Conservation (phyloP, 2,888 invertebrate species). For the Drosophila leonis region DNA sequence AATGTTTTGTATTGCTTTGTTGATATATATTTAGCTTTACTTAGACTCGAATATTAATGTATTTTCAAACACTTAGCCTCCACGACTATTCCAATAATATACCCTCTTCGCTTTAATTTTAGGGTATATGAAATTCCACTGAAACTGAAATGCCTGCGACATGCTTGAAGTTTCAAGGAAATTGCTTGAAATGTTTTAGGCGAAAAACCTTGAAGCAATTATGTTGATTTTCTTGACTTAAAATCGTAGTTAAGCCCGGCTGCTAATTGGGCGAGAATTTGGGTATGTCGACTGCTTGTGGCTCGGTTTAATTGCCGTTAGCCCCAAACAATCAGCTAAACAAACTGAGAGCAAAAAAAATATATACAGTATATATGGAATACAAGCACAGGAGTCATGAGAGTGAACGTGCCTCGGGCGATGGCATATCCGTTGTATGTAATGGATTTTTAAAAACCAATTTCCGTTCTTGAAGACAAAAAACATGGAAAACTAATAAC, state of each 20-base stretch:
- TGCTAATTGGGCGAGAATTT: constrained; percentile 57
- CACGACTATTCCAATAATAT: not conserved
- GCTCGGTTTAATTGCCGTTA: constrained; percentile 60
- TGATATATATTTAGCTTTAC: not conserved
- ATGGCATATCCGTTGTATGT: constrained; percentile 49
- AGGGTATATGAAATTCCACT: constrained; percentile 40
- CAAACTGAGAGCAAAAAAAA: not conserved
- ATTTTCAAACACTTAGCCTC: not conserved
- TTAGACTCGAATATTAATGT: not conserved
- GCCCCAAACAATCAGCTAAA: constrained; percentile 17
- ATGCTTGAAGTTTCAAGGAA: constrained; percentile 45
- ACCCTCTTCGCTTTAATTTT: not conserved
- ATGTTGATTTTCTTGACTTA: constrained; percentile 59
- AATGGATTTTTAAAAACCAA: constrained; percentile 80
- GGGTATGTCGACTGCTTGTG: constrained; percentile 25
- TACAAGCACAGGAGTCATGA: constrained; percentile 31
- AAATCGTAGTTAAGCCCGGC: constrained; percentile 21
- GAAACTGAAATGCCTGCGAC: constrained; percentile 42
- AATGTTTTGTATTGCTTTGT: too few species aligned
- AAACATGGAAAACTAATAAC: constrained; percentile 77
- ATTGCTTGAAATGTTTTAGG: constrained; percentile 28
- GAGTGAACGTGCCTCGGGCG: constrained; percentile 37
- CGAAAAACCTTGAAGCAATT: constrained; percentile 58
- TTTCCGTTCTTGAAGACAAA: constrained; percentile 61
- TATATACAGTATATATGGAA: not conserved